Conservation (phyloP, 2,888 invertebrate genomes). For the Pelosia muscerda region DNA sequence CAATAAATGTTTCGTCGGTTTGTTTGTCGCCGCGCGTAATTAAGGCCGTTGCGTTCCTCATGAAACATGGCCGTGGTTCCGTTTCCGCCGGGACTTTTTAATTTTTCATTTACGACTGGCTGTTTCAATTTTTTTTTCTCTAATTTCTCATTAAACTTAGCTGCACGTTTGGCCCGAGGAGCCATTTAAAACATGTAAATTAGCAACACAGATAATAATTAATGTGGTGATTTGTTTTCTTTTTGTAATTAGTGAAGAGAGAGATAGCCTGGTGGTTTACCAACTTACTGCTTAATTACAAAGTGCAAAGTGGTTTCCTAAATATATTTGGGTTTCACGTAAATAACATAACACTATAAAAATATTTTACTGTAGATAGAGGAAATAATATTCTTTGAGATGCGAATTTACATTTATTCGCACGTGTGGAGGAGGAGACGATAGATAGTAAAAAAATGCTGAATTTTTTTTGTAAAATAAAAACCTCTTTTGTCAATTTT, state of each 20-base stretch:
- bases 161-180: constrained; percentile 66
- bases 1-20: constrained; percentile 59
- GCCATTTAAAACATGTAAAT: constrained; percentile 62
- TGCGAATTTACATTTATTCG: constrained; percentile 7
- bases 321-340: not conserved
- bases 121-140: constrained; percentile 78
- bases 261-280: not conserved
- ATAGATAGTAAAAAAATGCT: not conserved
- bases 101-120: constrained; percentile 80
- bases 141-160: constrained; percentile 82
- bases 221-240: constrained; percentile 55
- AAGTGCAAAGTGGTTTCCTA: not conserved
- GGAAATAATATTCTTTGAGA: not conserved
- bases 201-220: constrained; percentile 62
- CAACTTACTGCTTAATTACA: not conserved
- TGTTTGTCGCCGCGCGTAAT: constrained; percentile 71
- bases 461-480: constrained; percentile 10
- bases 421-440: not conserved
- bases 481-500: constrained; percentile 20
- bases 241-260: constrained; percentile 35
- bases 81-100: constrained; percentile 78
- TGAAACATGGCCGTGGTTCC: constrained; percentile 76
- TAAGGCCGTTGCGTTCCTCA: constrained; percentile 69
- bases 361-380: not conserved
- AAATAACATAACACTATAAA: not conserved